Evolutionary conservation across 2,113 vertebrate genomes (phyloP), one percentile per base, ranked within the genome.

Genomic region (Hippocampus comes): DNA sequence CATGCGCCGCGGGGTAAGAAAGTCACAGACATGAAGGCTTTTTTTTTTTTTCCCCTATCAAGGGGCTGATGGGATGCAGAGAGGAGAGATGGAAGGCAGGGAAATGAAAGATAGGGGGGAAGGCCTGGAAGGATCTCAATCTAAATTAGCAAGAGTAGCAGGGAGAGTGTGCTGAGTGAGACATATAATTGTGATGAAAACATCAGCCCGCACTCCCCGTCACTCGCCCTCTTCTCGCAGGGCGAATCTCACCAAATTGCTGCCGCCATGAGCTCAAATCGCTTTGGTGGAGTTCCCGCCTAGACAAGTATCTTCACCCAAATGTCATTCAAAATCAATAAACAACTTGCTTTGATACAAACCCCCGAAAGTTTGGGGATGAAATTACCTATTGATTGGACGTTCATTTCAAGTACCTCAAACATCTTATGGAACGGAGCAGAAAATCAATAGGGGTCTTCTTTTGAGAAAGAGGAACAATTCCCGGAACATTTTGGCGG

Each of bases 21-120:
- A 92, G 90, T 91, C 89, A 91, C 91, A 91, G 89, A 91, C 89
- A 90, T 90, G 90, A 91, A 88, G 87, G 85, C 84, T 89, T 87
- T 88, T 80, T 74, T 76, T 68, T 66, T 23, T 43, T 48, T 43
- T 17, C 12, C 66, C 82, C 79, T 87, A 90, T 87, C 89, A 91
- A 91, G 89, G 86, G 87, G 87, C 83, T 91, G 90, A 92, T 91
- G 87, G 88, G 91, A 89, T 91, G 89, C 86, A 89, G 88, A 88
- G 88, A 82, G 78, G 85, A 90, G 89, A 88, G 84, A 88, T 80
- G 78, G 82, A 88, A 86, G 84, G 87, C 86, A 89, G 86, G 84
- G 84, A 89, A 91, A 90, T 89, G 89, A 91, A 89, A 89, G 89
- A 88, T 90, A 91, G 86, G 86, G 86, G 86, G 89, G 88, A 79